phyloP scores from a whole-genome alignment of 2,113 vertebrate species.

The Myodes glareolus region DNA sequence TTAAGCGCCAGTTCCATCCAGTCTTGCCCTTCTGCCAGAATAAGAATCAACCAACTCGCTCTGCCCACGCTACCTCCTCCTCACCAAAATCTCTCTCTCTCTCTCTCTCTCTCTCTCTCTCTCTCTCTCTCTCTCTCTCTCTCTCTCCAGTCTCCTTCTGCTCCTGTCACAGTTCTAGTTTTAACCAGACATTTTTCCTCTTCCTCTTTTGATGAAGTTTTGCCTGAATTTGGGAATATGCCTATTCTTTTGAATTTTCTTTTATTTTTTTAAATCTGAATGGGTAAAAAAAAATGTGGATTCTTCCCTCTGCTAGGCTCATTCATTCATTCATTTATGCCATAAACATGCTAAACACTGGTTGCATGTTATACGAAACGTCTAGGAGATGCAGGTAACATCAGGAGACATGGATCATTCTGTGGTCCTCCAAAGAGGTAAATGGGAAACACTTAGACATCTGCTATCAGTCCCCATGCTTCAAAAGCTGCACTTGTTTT shows the following conservation, averaged over 20 bases:
- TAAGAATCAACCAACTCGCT: constrained; percentile 60
- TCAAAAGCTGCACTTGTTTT: background rate
- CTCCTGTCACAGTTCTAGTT: constrained; percentile 47
- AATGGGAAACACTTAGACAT: background rate
- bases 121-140: too few species aligned
- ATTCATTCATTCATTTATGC: constrained; percentile 9
- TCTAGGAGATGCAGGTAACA: background rate
- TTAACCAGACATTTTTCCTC: constrained; percentile 15
- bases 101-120: background rate
- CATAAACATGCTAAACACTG: background rate
- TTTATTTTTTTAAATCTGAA: constrained; percentile 42
- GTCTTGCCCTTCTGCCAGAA: constrained; percentile 46
- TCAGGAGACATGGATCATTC: background rate
- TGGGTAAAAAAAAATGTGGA: background rate
- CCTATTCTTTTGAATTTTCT: background rate
- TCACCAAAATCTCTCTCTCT: constrained; percentile 30
- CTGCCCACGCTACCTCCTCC: constrained; percentile 5
- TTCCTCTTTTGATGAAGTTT: constrained; percentile 38
- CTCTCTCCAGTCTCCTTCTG: background rate
- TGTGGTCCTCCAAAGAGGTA: background rate
- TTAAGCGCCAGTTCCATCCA: constrained; percentile 62
- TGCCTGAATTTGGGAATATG: constrained; percentile 17
- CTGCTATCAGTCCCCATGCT: background rate
- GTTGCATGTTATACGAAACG: background rate
- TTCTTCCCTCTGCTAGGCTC: background rate